Evolutionary conservation across 1,140 invertebrate species (phyloP), one percentile per base, ranked within the genome.

Genomic region (Solen grandis): DNA sequence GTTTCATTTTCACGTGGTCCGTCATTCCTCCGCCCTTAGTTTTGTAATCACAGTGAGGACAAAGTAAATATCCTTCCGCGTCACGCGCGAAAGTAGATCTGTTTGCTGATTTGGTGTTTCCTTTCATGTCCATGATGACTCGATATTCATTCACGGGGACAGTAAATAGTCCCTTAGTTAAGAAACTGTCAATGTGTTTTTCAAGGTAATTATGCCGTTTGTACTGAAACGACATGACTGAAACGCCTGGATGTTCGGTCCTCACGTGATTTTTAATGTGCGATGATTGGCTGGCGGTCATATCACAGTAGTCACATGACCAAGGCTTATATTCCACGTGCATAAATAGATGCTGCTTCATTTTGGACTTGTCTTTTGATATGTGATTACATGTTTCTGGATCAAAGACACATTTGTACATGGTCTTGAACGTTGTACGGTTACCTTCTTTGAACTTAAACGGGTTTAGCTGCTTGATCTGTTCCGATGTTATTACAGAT

Each of bases 361-460:
- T 80, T 38, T 80, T 80, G 2, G 77, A 80, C 57, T 80, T 80
- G 46, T 80, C 77, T 72, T 80, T 80, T 46, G 77, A 80, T 8
- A 80, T 80, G 41, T 80, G 77, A 46, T 80, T 72, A 19, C 77
- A 80, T 1, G 68, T 72, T n/a, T 80, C 77, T 27, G 77, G 77
- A 38, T 80, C 77, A 62, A 80, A 80, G n/a, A 62, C 68, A 65
- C 77, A 80, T 29, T 80, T 80, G 13, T 80, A 80, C 59, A 80
- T 72, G 3, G 77, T 72, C 52, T 80, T 80, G 25, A 80, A 80
- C 5, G 75, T 78, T 8, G 75, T 78, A 2, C 75, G 63, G 25
- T 55, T 78, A 16, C 54, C 36, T 60, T 73, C 70, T 4, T 57
- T 35, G 46, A 73, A 73, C 3, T 55, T 52, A 0, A 29, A 5